Conservation (phyloP, 2,113 vertebrate genomes). For the Aegypius monachus region DNA sequence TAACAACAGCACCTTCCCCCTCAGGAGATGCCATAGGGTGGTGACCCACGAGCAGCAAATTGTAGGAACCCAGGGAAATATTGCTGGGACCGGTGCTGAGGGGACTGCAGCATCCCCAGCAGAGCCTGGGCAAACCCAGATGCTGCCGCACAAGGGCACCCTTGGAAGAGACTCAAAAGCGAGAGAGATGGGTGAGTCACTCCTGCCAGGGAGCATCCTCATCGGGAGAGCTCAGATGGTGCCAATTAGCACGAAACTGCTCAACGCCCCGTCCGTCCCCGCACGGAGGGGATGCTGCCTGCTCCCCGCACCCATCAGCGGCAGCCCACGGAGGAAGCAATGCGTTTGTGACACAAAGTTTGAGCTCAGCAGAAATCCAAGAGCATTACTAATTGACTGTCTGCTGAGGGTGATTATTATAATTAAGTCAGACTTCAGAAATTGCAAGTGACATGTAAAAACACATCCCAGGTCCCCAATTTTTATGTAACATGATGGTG, state of each 20-base stretch:
- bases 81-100: background rate
- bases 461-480: background rate
- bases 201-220: background rate
- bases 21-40: background rate
- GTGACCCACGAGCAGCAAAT: rapidly evolving
- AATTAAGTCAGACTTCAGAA: background rate
- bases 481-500: rapidly evolving
- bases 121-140: background rate
- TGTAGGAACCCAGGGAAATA: rapidly evolving
- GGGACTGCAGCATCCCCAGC: background rate
- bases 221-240: background rate
- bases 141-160: background rate
- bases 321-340: background rate
- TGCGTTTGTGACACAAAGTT: background rate
- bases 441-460: background rate
- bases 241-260: background rate
- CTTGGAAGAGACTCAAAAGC: background rate
- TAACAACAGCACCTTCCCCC: background rate
- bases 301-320: rapidly evolving
- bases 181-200: background rate
- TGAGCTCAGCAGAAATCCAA: background rate
- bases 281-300: rapidly evolving
- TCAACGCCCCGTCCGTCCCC: background rate
- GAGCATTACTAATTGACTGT: background rate
- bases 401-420: background rate